A percentile compares a stretch with the other conserved stretches of the same genome.
phyloP scores from a whole-genome alignment of 2,113 vertebrate genomes.

The Porphyrio hochstetteri region DNA sequence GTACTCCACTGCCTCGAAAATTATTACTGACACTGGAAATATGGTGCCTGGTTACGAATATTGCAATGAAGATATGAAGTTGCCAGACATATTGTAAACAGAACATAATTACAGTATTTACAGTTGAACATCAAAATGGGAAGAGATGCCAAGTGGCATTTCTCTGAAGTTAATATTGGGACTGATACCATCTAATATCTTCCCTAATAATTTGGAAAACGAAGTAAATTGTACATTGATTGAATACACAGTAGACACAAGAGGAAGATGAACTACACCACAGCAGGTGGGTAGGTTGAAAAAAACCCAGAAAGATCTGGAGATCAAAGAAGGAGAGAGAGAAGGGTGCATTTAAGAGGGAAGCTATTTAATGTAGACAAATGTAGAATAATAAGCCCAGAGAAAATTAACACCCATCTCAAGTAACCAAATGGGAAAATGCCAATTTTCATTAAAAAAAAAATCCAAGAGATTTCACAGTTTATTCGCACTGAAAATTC shows the following conservation, averaged over 20 bases:
- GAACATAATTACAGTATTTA: conserved; percentile 56
- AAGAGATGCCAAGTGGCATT: conserved; percentile 52
- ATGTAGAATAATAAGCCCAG: conserved; percentile 38
- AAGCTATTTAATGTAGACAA: conserved; percentile 38
- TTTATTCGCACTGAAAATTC: conserved; percentile 66
- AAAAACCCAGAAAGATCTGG: background rate
- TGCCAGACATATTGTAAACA: conserved; percentile 46
- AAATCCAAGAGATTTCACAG: conserved; percentile 48
- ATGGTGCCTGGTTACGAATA: conserved; percentile 12
- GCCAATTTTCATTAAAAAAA: conserved; percentile 49
- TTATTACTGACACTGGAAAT: conserved; percentile 54
- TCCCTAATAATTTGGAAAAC: conserved; percentile 53
- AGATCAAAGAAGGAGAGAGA: background rate
- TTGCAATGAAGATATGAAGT: conserved; percentile 22
- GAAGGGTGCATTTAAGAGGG: background rate
- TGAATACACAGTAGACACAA: background rate
- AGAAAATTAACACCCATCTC: conserved; percentile 50
- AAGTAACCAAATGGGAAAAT: conserved; percentile 59
- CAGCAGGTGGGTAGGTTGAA: conserved; percentile 1
- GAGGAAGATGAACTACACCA: conserved; percentile 24
- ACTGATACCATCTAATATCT: conserved; percentile 31
- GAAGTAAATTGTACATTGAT: background rate
- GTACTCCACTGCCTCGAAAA: conserved; percentile 13
- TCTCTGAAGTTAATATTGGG: conserved; percentile 54
- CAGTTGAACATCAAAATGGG: conserved; percentile 49